Conservation (phyloP, 2,113 vertebrate genomes). For the Natator depressus region DNA sequence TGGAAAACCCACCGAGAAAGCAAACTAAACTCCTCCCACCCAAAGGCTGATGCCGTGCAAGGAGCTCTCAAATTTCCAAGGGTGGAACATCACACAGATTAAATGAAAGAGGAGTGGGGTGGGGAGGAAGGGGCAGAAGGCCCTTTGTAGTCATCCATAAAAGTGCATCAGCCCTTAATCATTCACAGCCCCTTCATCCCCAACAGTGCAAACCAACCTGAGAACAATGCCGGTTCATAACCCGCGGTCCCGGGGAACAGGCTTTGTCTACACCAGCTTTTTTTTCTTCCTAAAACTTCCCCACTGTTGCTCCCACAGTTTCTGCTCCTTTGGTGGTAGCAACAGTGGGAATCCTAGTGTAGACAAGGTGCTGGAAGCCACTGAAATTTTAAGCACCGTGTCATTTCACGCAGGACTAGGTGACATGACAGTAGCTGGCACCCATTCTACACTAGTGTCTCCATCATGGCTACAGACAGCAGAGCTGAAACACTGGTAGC, state of each 20-base stretch:
- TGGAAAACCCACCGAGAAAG: neutral
- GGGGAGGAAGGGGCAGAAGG: neutral
- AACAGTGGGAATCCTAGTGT: neutral
- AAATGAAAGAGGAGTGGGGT: neutral
- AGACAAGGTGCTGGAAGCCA: neutral
- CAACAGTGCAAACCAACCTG: neutral
- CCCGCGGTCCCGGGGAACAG: neutral
- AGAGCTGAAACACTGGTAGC: neutral
- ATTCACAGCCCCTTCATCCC: neutral
- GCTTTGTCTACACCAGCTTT: neutral
- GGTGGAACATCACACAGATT: neutral
- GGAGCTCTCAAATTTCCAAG: neutral
- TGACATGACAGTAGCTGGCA: neutral
- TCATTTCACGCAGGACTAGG: neutral
- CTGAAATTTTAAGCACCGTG: neutral
- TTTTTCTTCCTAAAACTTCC: neutral
- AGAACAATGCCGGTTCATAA: neutral
- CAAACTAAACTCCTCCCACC: neutral
- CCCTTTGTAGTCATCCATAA: neutral
- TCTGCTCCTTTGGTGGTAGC: neutral
- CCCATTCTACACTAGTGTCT: neutral
- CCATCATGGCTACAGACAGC: constrained; percentile 4
- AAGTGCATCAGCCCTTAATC: neutral
- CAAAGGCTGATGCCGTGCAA: neutral
- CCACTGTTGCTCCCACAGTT: neutral